A percentile compares a stretch with the other conserved stretches of the same genome.
These are phyloP conservation scores for Drosophila picticornis DNA, from an alignment of 2,888 invertebrate species.

Conservation along the genomic window DNA sequence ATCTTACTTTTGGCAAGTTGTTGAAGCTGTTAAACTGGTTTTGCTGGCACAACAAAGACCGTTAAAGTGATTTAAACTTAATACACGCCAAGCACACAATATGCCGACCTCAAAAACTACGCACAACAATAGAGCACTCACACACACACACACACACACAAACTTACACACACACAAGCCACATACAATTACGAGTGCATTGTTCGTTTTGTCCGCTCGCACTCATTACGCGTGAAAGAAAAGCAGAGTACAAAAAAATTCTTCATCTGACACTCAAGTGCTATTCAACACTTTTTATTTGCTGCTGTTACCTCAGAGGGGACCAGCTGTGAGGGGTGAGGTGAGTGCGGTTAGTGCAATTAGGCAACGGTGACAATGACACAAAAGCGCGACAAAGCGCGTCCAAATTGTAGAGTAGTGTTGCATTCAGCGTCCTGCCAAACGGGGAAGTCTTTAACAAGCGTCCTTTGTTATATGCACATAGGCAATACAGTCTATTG, in stretches of 20 bases:
- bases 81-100: constrained; percentile 59
- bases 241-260: constrained; percentile 11
- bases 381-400: constrained; percentile 77
- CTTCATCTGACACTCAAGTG: constrained; percentile 67
- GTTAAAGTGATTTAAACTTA: constrained; percentile 79
- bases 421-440: constrained; percentile 18
- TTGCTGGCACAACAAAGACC: constrained; percentile 46
- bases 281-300: constrained; percentile 61
- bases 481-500: not conserved
- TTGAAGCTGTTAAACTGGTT: constrained; percentile 14
- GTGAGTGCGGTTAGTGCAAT: constrained; percentile 73
- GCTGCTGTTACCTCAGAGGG: constrained; percentile 2
- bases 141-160: constrained; percentile 12
- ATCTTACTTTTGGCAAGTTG: constrained; percentile 9
- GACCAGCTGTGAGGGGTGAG: constrained; percentile 11
- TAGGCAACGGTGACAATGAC: constrained; percentile 78
- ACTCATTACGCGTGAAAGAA: constrained; percentile 54
- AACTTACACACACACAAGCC: constrained; percentile 32
- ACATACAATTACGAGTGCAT: constrained; percentile 74
- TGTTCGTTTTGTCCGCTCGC: constrained; percentile 66
- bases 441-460: constrained; percentile 63
- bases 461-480: constrained; percentile 60
- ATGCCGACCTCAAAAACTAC: constrained; percentile 54
- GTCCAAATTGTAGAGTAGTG: constrained; percentile 43
- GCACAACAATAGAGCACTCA: constrained; percentile 58